Evolutionary conservation across 2,113 vertebrate species (phyloP), one percentile per base, ranked within the genome.

Genomic region (Murina feae): DNA sequence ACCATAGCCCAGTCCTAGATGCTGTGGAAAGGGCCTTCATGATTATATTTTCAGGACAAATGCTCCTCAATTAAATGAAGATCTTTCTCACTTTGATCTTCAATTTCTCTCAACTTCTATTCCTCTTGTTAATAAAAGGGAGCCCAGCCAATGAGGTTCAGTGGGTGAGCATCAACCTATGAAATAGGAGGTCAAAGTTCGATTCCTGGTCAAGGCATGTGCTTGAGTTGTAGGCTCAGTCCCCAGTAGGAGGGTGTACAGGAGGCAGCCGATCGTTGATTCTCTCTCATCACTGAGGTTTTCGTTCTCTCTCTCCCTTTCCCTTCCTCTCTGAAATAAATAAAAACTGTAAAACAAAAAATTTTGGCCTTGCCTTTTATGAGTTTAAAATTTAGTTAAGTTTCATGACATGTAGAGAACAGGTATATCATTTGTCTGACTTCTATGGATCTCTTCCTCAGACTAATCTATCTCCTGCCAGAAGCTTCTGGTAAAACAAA

Each of bases 401-500:
- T 75, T 63, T 42, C 16, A 18, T 69, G 20, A 85, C 25, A 47
- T 14, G 10, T n/a, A 32, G 65, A 90, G 71, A 74, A 87, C 1
- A 72, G 32, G 80, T 30, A 3, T 8, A 92, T 23, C 23, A 32
- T 12, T 80, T 89, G n/a, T 71, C 72, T 80, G 39, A 89, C 55
- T 75, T 68, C 55, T 23, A 47, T 71, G 16, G 12, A 13, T 68
- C 16, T 71, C 66, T 86, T 69, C 78, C 42, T 80, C 13, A 60
- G 39, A 82, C 30, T 44, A 85, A 89, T 75, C 25, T 81, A 53
- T 58, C 55, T 84, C 79, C 80, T 89, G 49, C 32, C 39, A 89
- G 51, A 35, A 95, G 25, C 63, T 85, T 92, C 74, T 51, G 39
- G 60, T 76, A 78, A 90, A 95, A 71, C 28, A 89, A 71, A 89